phyloP scores from a whole-genome alignment of 1,140 invertebrate genomes.

The Drosophila arizonae region DNA sequence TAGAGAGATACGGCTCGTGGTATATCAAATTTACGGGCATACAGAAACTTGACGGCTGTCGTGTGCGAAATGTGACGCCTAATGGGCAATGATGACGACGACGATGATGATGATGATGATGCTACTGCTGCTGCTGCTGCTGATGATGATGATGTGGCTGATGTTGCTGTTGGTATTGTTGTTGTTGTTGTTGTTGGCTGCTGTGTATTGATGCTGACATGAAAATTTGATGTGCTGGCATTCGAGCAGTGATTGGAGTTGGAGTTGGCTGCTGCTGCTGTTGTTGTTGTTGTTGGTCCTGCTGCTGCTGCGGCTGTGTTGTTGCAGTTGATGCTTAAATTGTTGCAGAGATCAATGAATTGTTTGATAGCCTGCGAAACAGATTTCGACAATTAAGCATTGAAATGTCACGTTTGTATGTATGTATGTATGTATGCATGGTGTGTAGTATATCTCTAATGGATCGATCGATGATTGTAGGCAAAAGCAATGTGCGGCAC shows the following conservation, averaged over 20 bases:
- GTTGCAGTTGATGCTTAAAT: constrained; percentile 67
- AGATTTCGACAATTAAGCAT: constrained; percentile 2
- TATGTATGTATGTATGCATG: no score
- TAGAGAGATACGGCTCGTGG: constrained; percentile 93
- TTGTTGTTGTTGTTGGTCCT: constrained; percentile 4
- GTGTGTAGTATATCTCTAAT: no score
- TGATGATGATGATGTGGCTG: constrained; percentile 8
- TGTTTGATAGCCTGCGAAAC: constrained; percentile 79
- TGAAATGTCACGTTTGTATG: background rate
- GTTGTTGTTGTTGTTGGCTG: constrained; percentile 13
- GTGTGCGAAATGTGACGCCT: constrained; percentile 86
- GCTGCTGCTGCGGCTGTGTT: constrained; percentile 28
- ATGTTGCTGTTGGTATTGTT: constrained; percentile 17
- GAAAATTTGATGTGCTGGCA: constrained; percentile 35
- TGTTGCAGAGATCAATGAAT: constrained; percentile 83
- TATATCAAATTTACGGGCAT: constrained; percentile 97
- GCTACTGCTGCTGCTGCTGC: constrained; percentile 2
- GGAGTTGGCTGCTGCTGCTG: background rate
- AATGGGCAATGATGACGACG: constrained; percentile 22
- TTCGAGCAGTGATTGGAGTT: constrained; percentile 24
- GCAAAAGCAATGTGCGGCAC: no score
- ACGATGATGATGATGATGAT: constrained; percentile 4
- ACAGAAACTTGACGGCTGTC: constrained; percentile 96
- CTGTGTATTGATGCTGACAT: constrained; percentile 36
- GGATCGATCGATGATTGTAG: no score